Evolutionary conservation across 2,888 invertebrate species (phyloP), one percentile per base, ranked within the genome.

Genomic region (Nomada lathburiana): DNA sequence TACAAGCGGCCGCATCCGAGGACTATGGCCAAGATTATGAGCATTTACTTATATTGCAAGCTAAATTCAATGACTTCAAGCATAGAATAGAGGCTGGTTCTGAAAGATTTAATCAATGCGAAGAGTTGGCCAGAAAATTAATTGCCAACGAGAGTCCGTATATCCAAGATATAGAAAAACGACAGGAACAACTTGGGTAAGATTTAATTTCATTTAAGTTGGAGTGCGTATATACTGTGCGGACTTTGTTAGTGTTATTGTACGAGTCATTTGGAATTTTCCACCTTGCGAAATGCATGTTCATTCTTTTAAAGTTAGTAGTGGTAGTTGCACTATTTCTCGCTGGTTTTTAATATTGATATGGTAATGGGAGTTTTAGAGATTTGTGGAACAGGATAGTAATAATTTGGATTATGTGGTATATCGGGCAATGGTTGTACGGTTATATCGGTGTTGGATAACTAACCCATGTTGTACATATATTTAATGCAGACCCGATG

Each of bases 21-120:
- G 99, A 99, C 93, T 98, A 98, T 90, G 99, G 99, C 0, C 98
- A 98, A 93, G 99, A 99, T 93, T 98, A 97, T 90, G 98, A 98
- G 90, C 98, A 98, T 94, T 94, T 98, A 69, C 93, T 97, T 94
- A 96, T 97, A 89, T 94, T 98, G 47, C 97, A 98, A 92, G 97
- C 97, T 52, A 98, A 98, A 93, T 99, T 98, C 93, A 98, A 98
- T 87, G 98, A 99, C 92, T 96, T 99, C 71, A 98, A 98, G 82
- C 98, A 97, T 92, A 96, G 97, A 64, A 97, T 99, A 7, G 98
- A 98, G 92, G 96, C 97, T 29, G 98, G 98, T 0, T 97, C 97
- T 0, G 98, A 98, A 92, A 94, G 98, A 76, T 98, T 98, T 93
- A 97, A 96, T 92, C 98, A 98, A 92, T 98, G 98, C 92, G 98